Evolutionary conservation across 2,888 invertebrate species (phyloP).

Genomic region (Eupelmus urozonus): DNA sequence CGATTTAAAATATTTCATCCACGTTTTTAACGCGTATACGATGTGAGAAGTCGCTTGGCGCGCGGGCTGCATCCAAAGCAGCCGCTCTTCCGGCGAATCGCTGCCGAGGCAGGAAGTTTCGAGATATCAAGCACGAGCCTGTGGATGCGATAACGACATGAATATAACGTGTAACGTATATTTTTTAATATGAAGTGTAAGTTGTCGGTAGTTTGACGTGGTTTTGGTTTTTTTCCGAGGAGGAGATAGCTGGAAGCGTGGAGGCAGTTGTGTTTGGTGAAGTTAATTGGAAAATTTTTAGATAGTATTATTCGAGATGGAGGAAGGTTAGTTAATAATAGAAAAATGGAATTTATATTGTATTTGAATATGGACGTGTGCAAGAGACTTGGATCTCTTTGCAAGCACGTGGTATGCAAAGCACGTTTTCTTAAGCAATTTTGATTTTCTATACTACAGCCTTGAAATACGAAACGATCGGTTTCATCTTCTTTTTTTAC

Average conservation of each 20-base stretch:
- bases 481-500: not conserved
- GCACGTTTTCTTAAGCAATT: not conserved
- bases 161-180: not conserved
- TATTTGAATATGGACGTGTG: too few species aligned
- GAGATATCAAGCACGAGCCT: conserved; percentile 35
- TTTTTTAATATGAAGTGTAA: too few species aligned
- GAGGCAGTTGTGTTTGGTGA: too few species aligned
- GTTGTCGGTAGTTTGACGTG: too few species aligned
- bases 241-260: too few species aligned
- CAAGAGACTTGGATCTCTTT: too few species aligned
- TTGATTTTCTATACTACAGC: not conserved
- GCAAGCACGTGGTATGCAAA: too few species aligned
- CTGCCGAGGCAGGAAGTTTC: conserved; percentile 37
- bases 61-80: conserved; percentile 52
- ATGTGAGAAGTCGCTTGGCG: not conserved
- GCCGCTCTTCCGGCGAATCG: conserved; percentile 53
- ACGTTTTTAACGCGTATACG: conserved; percentile 41
- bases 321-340: too few species aligned
- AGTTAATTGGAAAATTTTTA: too few species aligned
- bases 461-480: not conserved
- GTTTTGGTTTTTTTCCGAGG: too few species aligned
- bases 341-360: too few species aligned
- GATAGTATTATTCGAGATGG: too few species aligned
- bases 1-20: conserved; percentile 48
- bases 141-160: conserved; percentile 1